These are phyloP conservation scores for Ophraella communa DNA, from an alignment of 2,888 invertebrate species.

Conservation along the genomic window DNA sequence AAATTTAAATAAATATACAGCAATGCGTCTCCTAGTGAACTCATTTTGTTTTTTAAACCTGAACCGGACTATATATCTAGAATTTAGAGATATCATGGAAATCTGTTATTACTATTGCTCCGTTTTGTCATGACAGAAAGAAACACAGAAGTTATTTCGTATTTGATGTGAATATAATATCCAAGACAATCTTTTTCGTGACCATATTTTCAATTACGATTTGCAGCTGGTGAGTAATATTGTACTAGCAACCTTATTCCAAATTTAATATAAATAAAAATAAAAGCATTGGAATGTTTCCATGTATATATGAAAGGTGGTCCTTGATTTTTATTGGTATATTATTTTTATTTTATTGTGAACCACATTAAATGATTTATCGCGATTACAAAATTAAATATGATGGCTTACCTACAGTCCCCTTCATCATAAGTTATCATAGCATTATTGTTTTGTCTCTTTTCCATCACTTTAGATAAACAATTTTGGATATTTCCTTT, in stretches of 20 bases:
- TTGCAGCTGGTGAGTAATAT: neutral
- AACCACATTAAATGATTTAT: neutral
- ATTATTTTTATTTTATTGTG: neutral
- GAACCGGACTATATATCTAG: neutral
- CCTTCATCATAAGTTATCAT: neutral
- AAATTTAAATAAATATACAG: neutral
- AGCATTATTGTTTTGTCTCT: neutral
- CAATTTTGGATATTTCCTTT: neutral
- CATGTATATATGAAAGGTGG: too few relatives aligned
- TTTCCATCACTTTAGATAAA: neutral
- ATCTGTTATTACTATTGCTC: neutral
- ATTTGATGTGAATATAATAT: conserved; percentile 8
- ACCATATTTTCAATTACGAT: conserved; percentile 18
- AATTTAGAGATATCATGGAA: neutral
- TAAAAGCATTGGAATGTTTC: too few relatives aligned
- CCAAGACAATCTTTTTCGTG: conserved; percentile 19
- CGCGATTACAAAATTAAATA: neutral
- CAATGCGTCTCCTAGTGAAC: neutral
- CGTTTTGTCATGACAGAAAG: neutral
- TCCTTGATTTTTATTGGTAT: too few relatives aligned
- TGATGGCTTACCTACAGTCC: neutral
- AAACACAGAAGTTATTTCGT: conserved; percentile 9
- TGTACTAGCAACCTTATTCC: too few relatives aligned
- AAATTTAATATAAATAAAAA: too few relatives aligned
- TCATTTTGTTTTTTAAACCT: neutral